Conservation (phyloP, 1,140 invertebrate species). For the Aphidius ervi region DNA sequence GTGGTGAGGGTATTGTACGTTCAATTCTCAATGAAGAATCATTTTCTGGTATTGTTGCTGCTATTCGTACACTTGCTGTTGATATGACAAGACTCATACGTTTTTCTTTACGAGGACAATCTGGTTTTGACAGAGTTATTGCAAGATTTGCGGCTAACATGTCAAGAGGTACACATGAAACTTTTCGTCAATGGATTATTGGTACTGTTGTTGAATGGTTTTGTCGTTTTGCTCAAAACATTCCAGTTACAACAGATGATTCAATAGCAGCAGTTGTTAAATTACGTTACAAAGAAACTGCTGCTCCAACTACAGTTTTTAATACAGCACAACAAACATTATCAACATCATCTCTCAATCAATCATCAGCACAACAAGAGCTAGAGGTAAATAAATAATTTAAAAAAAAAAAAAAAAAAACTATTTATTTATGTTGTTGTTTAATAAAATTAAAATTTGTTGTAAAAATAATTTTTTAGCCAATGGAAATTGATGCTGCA, state of each 20-base stretch:
- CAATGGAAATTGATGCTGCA: conserved; percentile 41
- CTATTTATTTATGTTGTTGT: not conserved
- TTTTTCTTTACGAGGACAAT: conserved; percentile 30
- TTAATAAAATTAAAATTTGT: too few relatives aligned
- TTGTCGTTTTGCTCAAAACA: conserved; percentile 24
- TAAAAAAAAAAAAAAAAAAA: not conserved
- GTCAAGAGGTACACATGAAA: conserved; percentile 17
- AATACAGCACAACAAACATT: conserved; percentile 13
- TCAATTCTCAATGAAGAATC: not conserved
- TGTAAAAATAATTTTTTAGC: conserved; percentile 23
- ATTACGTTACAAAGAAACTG: conserved; percentile 27
- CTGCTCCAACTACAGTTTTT: conserved; percentile 4
- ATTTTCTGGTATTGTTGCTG: not conserved
- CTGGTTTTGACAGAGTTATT: conserved; percentile 30
- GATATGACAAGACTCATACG: conserved; percentile 34
- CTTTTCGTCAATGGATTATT: conserved; percentile 28
- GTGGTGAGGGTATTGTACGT: too few relatives aligned
- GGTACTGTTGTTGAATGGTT: conserved; percentile 27
- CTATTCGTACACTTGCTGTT: conserved; percentile 27
- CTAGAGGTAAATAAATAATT: conserved; percentile 1
- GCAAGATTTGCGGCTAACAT: conserved; percentile 31
- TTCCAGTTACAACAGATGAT: conserved; percentile 24
- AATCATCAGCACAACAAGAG: conserved; percentile 6
- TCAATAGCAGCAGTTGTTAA: conserved; percentile 32
- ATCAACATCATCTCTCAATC: conserved; percentile 22